Base-by-base conservation (phyloP, 2,888 invertebrate genomes). In the Sinohyriopsis cumingii region DNA sequence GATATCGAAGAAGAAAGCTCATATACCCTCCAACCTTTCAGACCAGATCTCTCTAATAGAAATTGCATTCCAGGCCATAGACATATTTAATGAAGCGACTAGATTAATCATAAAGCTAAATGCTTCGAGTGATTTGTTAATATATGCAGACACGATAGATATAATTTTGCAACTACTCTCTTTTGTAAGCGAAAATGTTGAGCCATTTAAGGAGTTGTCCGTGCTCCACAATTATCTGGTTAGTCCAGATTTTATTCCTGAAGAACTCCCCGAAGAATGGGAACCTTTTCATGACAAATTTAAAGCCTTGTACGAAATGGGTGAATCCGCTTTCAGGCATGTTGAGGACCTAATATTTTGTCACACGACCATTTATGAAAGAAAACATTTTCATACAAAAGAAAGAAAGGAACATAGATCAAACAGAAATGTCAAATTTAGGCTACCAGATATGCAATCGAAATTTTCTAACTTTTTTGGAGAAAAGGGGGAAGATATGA, bases 271-370 rank as follows among this genome's bases (percentile, higher is more conserved):
- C 3, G 63, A 57, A 1, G 19, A 56, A 28, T 71, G 71, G 71
- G 19, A 22, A 0, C 59, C 25, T 1, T 68, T 71, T 24, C 59
- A 64, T 33, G 15, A n/a, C 0, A 54, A 24, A 33, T 57, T 71
- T 25, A 59, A 59, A 57, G 0, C 4, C 45, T n/a, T 71, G 15
- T 12, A n/a, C 0, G 45, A 55, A 9, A 18, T 57, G 1, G 71
- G 67, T 9, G 20, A 65, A n/a, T n/a, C 18, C 4, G 64, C 71
- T 12, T 71, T 67, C 59, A 57, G 64, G 1, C 45, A 57, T 2
- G 9, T 71, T 15, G 64, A 71, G 18, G 7, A 61, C 12, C 33
- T 57, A 24, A 20, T 67, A 20, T 71, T 67, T 59, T 71, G 64
- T 55, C 28, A 68, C 20, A 60, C 71, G 1, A 63, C 22, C 7